A percentile compares a stretch with the other conserved stretches of the same genome.
Conservation (phyloP, 2,113 vertebrate genomes). For the Tragelaphus imberbis region DNA sequence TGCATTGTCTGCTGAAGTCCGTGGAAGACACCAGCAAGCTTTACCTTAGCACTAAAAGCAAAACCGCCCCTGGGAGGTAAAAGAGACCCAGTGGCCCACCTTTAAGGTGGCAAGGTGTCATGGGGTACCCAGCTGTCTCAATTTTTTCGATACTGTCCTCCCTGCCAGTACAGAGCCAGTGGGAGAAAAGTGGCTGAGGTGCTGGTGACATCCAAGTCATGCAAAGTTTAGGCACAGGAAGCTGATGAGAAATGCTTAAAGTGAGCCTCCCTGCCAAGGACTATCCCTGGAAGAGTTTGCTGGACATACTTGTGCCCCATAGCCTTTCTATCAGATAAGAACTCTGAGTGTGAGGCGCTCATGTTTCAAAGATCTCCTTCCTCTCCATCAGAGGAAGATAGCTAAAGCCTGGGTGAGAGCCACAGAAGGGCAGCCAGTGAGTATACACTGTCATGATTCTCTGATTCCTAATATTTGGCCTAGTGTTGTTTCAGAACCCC, state of each 20-base stretch:
- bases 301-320: too few relatives aligned
- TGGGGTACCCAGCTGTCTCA: background rate
- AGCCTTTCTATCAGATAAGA: background rate
- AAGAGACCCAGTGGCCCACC: background rate
- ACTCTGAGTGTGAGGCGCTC: fast-evolving
- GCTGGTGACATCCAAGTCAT: background rate
- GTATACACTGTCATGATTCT: background rate
- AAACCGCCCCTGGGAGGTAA: background rate
- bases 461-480: background rate
- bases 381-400: background rate
- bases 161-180: background rate
- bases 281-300: background rate
- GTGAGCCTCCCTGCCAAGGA: background rate
- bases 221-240: background rate
- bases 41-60: background rate
- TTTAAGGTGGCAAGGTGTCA: background rate
- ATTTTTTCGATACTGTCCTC: background rate
- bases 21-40: background rate
- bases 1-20: background rate
- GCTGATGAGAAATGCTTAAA: background rate
- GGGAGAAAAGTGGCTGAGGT: background rate
- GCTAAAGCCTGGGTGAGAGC: background rate
- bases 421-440: too few relatives aligned
- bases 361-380: background rate
- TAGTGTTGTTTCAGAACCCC: background rate